Evolutionary conservation across 2,113 vertebrate species (phyloP), one percentile per base, ranked within the genome.

Genomic region (Rousettus leschenaultii): DNA sequence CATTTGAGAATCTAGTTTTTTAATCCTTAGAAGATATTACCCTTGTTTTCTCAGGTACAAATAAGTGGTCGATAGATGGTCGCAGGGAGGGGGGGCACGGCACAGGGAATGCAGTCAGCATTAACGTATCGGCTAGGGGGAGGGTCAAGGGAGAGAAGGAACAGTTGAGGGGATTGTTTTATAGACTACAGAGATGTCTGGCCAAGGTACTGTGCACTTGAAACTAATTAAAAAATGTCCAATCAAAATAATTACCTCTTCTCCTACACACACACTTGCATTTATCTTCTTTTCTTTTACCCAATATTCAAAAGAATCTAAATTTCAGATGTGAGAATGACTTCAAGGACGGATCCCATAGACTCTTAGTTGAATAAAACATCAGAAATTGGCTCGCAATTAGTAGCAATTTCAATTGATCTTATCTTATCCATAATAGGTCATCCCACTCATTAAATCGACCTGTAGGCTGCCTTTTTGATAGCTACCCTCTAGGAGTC

Each of bases 301-400:
- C 21, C 24, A 89, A 6, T 51, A 74, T 45, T 80, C 22, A 78
- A 86, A 94, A 82, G 26, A 87, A 57, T 18, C 33, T 75, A 22
- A 89, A 95, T 95, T 96, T 74, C 24, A 70, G 24, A 63, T 70
- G 40, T 35, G 38, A 80, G 38, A 78, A 92, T 55, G 19, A 82
- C 13, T 66, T 7, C 38, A 71, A 97, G 8, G 84, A 45, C 3
- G 48, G 24, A 75, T 89, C 38, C 57, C 35, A 83, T 19, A 45
- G 26, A 86, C 35, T 43, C 43, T 48, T 74, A 55, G 13, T 9
- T 84, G 40, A 55, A 84, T 95, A 84, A 84, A 85, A 38, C 21
- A 63, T 59, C 51, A 85, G 79, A 91, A 79, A 79, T 33, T 73
- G 28, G 7, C 15, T 73, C 53, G 51, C 12, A 74, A 13, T 94